phyloP scores from a whole-genome alignment of 1,140 invertebrate species.

The Aphaenogaster floridana region DNA sequence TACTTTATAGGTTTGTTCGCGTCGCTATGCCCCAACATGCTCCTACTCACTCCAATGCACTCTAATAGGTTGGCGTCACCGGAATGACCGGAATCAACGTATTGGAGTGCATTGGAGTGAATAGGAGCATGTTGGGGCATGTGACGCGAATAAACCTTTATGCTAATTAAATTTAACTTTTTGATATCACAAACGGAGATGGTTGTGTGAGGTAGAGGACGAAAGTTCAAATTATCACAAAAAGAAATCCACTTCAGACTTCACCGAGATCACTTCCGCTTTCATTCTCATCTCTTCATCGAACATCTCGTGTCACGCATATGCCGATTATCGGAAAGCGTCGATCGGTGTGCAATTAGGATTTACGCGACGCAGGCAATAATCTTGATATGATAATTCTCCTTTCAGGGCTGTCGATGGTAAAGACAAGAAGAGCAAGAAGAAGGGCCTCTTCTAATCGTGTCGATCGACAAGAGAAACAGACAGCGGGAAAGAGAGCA shows the following conservation, averaged over 20 bases:
- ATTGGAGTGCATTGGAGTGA: too few species aligned
- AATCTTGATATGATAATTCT: conserved; percentile 76
- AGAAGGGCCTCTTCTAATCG: conserved; percentile 88
- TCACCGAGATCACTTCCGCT: conserved; percentile 4
- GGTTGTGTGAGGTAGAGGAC: background rate
- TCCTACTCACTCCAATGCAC: too few species aligned
- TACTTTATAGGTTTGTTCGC: too few species aligned
- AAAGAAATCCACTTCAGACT: background rate
- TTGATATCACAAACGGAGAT: background rate
- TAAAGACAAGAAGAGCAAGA: conserved; percentile 89
- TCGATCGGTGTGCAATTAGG: background rate
- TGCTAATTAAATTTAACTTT: background rate
- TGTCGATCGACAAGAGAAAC: conserved; percentile 8
- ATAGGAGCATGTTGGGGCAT: too few species aligned
- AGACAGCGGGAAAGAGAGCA: conserved; percentile 10
- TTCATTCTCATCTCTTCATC: conserved; percentile 1
- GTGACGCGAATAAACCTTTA: background rate
- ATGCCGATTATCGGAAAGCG: conserved; percentile 6
- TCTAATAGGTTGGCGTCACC: too few species aligned
- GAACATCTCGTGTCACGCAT: background rate
- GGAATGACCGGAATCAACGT: too few species aligned
- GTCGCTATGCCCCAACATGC: too few species aligned
- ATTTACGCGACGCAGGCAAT: conserved; percentile 10
- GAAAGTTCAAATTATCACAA: background rate
- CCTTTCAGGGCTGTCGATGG: conserved; percentile 88